Evolutionary conservation across 2,113 vertebrate species (phyloP), one percentile per base, ranked within the genome.

Genomic region (Hymenochirus boettgeri): DNA sequence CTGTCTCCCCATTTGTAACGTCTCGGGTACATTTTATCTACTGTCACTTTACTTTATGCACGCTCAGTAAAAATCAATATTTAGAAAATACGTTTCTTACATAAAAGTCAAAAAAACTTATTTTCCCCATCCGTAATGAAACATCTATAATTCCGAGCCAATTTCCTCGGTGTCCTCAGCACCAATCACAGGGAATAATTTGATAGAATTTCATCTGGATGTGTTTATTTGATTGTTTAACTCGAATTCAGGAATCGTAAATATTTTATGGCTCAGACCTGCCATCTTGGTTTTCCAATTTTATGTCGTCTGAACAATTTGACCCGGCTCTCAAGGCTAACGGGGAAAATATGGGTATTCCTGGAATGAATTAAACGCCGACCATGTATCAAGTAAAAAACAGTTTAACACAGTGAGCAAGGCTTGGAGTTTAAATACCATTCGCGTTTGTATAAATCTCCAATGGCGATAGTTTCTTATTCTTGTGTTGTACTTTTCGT

Each of bases 211-310:
- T 42, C 39, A 42, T 42, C 17, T 3, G 5, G 2, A n/a, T 9
- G 5, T 10, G 10, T 25, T 23, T 48, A 31, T 61, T n/a, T 18
- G 23, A 46, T 47, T 29, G 45, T 61, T 42, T 17, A 48, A 48
- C 3, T 22, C 39, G 46, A 22, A 48, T 48, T 48, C 5, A 1
- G 70, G 76, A 73, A 62, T 13, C 21, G 17, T 3, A 3, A 5
- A 15, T 42, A n/a, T n/a, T 42, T 42, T 42, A 42, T 42, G 39
- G 39, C 39, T 42, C 39, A n/a, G 39, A 42, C 39, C 39, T 42
- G n/a, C 13, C 39, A 42, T 12, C 13, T 17, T n/a, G 17, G 39
- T 42, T 42, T 42, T 42, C 7, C 11, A 42, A n/a, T 42, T 42
- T 42, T 42, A 42, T 15, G 39, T 42, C 39, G 7, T 5, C 15